Evolutionary conservation across 2,797 vertebrate species (phyloP).

Genomic region (Nannoperca australis): DNA sequence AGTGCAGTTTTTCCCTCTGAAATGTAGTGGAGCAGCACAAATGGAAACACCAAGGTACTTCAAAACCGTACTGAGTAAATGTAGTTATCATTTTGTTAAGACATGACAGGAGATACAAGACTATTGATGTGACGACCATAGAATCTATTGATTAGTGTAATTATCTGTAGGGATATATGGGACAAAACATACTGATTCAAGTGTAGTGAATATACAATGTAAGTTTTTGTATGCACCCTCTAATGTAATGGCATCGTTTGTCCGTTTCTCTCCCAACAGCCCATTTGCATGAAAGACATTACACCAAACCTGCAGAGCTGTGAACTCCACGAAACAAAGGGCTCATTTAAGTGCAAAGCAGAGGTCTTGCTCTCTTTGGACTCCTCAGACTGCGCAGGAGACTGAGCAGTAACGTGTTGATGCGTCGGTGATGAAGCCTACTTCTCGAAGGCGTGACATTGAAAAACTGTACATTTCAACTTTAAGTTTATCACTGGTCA

Average conservation of each 20-base stretch:
- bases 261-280: conserved; percentile 71
- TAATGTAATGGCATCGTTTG: neutral
- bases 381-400: conserved; percentile 65
- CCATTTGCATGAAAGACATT: conserved; percentile 81
- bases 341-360: conserved; percentile 81
- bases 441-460: conserved; percentile 12
- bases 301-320: conserved; percentile 86
- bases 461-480: conserved; percentile 5
- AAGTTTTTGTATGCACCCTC: neutral
- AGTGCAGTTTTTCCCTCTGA: neutral
- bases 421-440: neutral
- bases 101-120: neutral
- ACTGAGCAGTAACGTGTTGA: conserved; percentile 51
- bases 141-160: neutral
- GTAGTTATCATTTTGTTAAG: neutral
- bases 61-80: neutral
- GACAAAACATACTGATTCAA: neutral
- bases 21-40: neutral
- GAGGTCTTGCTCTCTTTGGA: conserved; percentile 82
- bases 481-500: conserved; percentile 19
- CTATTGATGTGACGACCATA: neutral
- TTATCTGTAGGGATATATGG: neutral
- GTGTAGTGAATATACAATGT: neutral
- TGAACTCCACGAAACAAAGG: conserved; percentile 67
- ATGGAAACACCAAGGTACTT: neutral